Base-by-base conservation (phyloP, 2,888 invertebrate species). In the Thecophora atra region DNA sequence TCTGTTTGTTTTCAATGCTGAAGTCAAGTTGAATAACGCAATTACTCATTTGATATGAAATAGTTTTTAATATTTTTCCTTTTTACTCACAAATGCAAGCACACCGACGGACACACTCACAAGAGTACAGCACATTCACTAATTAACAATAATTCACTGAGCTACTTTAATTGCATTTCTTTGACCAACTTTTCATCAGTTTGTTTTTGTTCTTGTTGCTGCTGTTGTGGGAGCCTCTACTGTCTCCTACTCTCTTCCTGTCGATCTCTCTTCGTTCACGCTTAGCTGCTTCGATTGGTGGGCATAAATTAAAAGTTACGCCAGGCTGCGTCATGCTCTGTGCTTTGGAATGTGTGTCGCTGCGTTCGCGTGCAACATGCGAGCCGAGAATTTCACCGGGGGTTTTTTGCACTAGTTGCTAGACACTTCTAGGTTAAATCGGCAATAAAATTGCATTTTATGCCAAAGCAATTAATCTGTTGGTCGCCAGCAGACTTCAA, bases 21-120 rank as follows among this genome's bases (percentile, higher is more conserved):
- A 60, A 47, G 51, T 26, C 60, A 44, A 47, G 69, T 69, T 60
- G 60, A 69, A 69, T 62, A 47, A 69, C 69, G 60, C 47, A 69
- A 19, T 58, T 44, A 44, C 60, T 58, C 37, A 42, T 17, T 67
- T 58, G 11, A 60, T 13, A 3, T 11, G 8, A 28, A 24, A 8
- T 5, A n/a, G 5, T 52, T 13, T 54, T 30, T 37, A n/a, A 37
- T 15, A 4, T 52, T 17, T n/a, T 19, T 19, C 11, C n/a, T 56
- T 11, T 15, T 26, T 17, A 6, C 63, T 21, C 17, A 44, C 19
- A 19, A 15, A 1, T 37, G 2, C 21, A 4, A 17, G 7, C 21
- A 37, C 37, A 13, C 21, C 15, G n/a, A n/a, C n/a, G n/a, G n/a
- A n/a, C n/a, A n/a, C n/a, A n/a, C n/a, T n/a, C n/a, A n/a, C n/a